phyloP scores from a whole-genome alignment of 2,113 vertebrate species.

The Choloepus hoffmanni region DNA sequence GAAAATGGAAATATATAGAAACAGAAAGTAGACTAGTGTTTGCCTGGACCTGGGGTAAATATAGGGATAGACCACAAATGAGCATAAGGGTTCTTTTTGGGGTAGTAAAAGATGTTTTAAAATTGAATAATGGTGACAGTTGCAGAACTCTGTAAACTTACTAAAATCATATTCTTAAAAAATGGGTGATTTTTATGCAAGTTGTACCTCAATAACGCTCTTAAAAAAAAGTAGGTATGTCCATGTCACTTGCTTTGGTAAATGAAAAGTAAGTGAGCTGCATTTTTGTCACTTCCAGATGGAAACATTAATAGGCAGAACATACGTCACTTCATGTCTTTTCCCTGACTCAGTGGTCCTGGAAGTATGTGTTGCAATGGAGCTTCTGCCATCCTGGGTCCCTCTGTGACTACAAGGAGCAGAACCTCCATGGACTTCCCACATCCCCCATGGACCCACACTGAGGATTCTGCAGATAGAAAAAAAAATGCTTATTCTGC shows the following conservation, averaged over 20 bases:
- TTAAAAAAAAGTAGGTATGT: neutral
- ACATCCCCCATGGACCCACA: too few relatives aligned
- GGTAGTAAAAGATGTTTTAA: neutral
- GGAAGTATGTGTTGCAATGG: neutral
- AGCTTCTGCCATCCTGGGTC: neutral
- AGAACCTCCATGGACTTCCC: too few relatives aligned
- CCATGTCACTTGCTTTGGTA: neutral
- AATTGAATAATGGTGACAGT: neutral
- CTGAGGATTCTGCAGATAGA: neutral
- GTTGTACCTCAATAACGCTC: neutral
- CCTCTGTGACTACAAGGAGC: neutral
- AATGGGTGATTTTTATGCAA: neutral
- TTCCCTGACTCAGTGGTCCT: neutral
- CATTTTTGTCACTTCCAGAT: neutral
- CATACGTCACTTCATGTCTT: neutral
- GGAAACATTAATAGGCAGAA: neutral
- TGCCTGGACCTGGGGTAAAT: neutral
- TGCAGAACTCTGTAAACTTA: neutral
- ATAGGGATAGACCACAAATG: neutral
- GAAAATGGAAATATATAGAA: neutral
- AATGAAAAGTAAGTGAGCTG: neutral
- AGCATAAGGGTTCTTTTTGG: fast-evolving
- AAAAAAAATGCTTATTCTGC: neutral
- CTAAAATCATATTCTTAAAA: neutral
- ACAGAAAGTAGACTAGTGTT: neutral